These are phyloP conservation scores for Gymnopithys bicolor DNA, from an alignment of 2,797 vertebrate species.

Conservation along the genomic window DNA sequence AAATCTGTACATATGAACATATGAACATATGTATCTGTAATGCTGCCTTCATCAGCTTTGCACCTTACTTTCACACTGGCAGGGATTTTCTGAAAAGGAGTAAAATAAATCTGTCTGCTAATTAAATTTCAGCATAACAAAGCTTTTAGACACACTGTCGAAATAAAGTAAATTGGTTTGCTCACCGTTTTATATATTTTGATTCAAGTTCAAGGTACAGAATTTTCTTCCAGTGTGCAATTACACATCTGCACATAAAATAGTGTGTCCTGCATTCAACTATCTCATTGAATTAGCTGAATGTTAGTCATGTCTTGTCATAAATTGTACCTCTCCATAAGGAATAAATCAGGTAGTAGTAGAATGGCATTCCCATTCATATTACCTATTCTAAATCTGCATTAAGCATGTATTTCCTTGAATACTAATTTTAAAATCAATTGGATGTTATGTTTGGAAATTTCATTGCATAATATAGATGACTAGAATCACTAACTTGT, in stretches of 20 bases:
- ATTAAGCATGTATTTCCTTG: constrained; percentile 27
- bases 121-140: not conserved
- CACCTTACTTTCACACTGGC: not conserved
- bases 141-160: not conserved
- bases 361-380: not conserved
- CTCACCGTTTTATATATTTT: not conserved
- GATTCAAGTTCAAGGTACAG: not conserved
- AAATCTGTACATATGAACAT: too few species aligned
- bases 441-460: not conserved
- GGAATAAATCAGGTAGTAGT: not conserved
- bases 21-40: not conserved
- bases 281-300: not conserved
- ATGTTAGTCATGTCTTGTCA: not conserved
- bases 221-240: not conserved
- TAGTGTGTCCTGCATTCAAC: not conserved
- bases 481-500: not conserved
- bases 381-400: not conserved
- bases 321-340: not conserved
- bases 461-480: not conserved
- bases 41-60: not conserved
- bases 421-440: constrained; percentile 23
- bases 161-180: not conserved
- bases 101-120: not conserved
- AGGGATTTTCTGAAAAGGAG: not conserved
- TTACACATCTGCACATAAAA: not conserved